These are phyloP conservation scores for Sardina pilchardus DNA, from an alignment of 2,113 vertebrate species.

Conservation along the genomic window DNA sequence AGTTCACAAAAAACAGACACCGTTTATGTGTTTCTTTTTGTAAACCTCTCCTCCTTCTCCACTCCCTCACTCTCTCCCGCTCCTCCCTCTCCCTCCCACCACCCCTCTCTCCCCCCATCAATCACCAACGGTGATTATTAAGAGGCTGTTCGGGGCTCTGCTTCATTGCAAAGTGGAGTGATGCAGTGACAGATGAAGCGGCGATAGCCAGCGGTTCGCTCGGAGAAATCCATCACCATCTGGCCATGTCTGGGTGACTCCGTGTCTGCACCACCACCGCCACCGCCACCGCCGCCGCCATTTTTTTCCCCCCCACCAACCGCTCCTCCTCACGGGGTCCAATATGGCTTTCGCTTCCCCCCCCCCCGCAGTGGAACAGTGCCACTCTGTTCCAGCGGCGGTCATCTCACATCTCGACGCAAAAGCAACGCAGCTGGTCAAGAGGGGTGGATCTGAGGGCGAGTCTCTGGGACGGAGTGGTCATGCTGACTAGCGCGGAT, in stretches of 20 bases:
- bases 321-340: background rate
- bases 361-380: background rate
- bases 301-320: background rate
- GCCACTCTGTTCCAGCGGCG: background rate
- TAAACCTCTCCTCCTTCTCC: constrained; percentile 2
- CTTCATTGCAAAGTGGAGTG: constrained; percentile 67
- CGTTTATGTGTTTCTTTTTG: background rate
- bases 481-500: constrained; percentile 51
- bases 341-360: background rate
- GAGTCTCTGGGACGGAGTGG: background rate
- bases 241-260: constrained; percentile 4
- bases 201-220: constrained; percentile 59
- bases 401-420: background rate
- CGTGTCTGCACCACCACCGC: background rate
- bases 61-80: background rate
- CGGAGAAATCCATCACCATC: constrained; percentile 5
- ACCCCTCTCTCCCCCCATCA: constrained; percentile 56
- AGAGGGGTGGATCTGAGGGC: background rate
- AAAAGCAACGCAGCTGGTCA: background rate
- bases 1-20: background rate
- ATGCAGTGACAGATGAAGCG: constrained; percentile 49
- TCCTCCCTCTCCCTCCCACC: constrained; percentile 12
- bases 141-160: constrained; percentile 67
- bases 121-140: constrained; percentile 71
- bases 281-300: background rate